Conservation (phyloP, 2,888 invertebrate species). For the Caenorhabditis becei region DNA sequence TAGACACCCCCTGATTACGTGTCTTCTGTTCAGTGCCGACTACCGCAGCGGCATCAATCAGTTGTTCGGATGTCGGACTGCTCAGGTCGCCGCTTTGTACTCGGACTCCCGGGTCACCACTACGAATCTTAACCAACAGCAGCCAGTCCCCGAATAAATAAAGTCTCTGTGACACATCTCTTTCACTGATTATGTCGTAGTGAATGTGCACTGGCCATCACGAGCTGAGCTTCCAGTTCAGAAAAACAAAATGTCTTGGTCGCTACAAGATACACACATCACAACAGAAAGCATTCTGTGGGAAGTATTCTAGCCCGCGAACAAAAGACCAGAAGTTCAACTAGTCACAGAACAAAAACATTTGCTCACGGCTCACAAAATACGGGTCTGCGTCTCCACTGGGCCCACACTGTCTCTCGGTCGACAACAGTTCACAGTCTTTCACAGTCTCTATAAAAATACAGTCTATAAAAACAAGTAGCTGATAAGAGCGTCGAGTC, state of each 20-base stretch:
- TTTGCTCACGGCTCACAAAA: slow-evolving; percentile 28
- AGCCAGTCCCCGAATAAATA: not conserved
- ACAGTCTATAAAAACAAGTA: slow-evolving; percentile 24
- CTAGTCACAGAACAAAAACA: slow-evolving; percentile 7
- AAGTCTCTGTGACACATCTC: too few species aligned
- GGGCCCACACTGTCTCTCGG: not conserved
- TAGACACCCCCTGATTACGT: not conserved
- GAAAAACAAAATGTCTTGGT: not conserved
- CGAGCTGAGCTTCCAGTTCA: not conserved
- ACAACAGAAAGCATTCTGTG: not conserved
- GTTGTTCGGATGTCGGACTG: not conserved
- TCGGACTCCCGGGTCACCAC: not conserved
- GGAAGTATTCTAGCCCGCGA: not conserved
- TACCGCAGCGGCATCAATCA: slow-evolving; percentile 37
- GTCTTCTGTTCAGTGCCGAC: slow-evolving; percentile 26
- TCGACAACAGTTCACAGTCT: slow-evolving; percentile 4
- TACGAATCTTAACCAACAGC: not conserved
- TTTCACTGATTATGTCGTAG: not conserved
- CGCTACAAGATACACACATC: slow-evolving; percentile 7
- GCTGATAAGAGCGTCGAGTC: slow-evolving; percentile 25
- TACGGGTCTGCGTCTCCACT: slow-evolving; percentile 31
- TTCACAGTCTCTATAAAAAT: too few species aligned
- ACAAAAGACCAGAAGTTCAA: slow-evolving; percentile 16
- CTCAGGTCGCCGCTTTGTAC: slow-evolving; percentile 5
- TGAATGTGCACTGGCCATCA: not conserved